Evolutionary conservation across 2,797 vertebrate genomes (phyloP).

Genomic region (Synanceia verrucosa): DNA sequence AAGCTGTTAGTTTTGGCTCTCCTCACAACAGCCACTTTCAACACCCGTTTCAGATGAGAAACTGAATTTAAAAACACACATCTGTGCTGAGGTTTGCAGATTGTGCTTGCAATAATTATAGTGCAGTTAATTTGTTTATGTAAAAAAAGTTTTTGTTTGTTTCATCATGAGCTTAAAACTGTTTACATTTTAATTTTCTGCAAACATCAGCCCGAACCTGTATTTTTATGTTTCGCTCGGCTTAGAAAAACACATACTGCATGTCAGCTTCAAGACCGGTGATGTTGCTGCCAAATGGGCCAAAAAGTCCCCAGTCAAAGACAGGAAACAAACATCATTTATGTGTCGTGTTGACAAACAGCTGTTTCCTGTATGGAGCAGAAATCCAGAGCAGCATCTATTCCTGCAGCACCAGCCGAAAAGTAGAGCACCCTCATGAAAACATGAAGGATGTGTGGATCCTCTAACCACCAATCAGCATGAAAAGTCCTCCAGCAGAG

Average conservation of each 20-base stretch:
- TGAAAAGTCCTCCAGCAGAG: not conserved
- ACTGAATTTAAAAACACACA: not conserved
- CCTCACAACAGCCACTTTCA: not conserved
- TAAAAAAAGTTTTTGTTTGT: not conserved
- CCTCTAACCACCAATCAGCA: constrained; percentile 37
- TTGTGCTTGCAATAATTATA: not conserved
- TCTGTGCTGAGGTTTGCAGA: not conserved
- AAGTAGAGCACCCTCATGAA: constrained; percentile 25
- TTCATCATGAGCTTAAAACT: constrained; percentile 5
- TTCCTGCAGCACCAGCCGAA: constrained; percentile 29
- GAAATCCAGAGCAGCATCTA: constrained; percentile 23
- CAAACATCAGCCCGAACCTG: constrained; percentile 22
- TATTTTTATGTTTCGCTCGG: constrained; percentile 32
- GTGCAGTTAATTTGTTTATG: not conserved
- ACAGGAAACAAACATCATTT: constrained; percentile 72
- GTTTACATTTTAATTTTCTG: constrained; percentile 7
- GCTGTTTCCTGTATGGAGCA: constrained; percentile 66
- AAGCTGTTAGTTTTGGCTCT: constrained; percentile 25
- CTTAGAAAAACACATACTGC: constrained; percentile 26
- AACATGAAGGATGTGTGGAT: constrained; percentile 30
- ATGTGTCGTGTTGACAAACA: constrained; percentile 71
- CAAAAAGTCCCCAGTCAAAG: constrained; percentile 38
- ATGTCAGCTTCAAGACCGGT: constrained; percentile 34
- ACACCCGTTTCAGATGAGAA: constrained; percentile 43
- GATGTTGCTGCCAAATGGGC: constrained; percentile 27